Evolutionary conservation across 2,113 vertebrate species (phyloP), one percentile per base, ranked within the genome.

Genomic region (Phrynosoma platyrhinos): DNA sequence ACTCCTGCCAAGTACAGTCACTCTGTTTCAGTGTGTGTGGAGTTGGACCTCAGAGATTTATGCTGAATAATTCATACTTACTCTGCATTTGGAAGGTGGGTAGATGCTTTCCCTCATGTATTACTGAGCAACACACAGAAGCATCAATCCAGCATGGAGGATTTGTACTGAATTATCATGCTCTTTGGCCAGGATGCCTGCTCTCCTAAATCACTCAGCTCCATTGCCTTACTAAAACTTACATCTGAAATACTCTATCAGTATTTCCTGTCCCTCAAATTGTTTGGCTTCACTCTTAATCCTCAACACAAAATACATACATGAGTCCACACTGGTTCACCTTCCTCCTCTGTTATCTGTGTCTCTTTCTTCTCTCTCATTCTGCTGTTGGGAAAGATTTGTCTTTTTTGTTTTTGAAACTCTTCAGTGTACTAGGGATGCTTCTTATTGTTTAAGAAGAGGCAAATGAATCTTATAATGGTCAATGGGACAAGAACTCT

Each of bases 41-140:
- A 87, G 92, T 76, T 0, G 21, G 91, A 81, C 64, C 85, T 80
- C 84, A 86, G 87, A 86, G 79, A 89, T 20, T 84, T 84, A 86
- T 10, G 27, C 40, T 96, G 92, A 94, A 92, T 92, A 93, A 95
- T 92, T 95, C 89, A 93, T 10, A 27, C 0, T 14, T 0, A 0
- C 1, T 4, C 75, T 86, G 85, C 42, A 20, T 69, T 53, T 83
- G 53, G 9, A 79, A 8, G 0, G 2, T 53, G 25, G 3, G 12
- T n/a, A 30, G 47, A 83, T 77, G 66, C 25, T 32, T 47, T 88
- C 71, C n/a, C 47, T 2, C 5, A 3, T 1, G 1, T 62, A n/a
- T 47, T 40, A 32, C 25, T 71, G 62, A 90, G 80, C 1, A 0
- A 58, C 76, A 74, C 75, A 75, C 1, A 69, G 80, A 14, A 89